Base-by-base conservation (phyloP, 92 coral and sea anemone species). In the Phenganax marumi region DNA sequence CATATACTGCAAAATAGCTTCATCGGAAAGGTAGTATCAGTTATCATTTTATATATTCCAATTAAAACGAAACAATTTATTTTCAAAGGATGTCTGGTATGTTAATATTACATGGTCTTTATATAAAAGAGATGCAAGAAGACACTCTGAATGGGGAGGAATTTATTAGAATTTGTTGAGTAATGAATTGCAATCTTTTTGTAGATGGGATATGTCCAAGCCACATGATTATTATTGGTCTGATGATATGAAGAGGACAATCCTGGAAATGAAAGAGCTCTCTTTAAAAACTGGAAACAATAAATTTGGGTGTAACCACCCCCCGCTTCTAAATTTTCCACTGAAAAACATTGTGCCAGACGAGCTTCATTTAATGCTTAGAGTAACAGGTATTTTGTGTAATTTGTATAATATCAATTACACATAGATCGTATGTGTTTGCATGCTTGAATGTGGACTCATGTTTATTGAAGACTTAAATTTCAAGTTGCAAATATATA, bases 201-300 rank as follows among this genome's bases (percentile, higher is more conserved):
- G 88, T 69, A 86, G 89, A 8, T 71, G 89, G 89, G 89, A 86
- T 82, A 73, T 83, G 79, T 61, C 89, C 17, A 86, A 81, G 70
- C 76, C 89, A 79, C 68, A 72, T 52, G 60, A 82, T 5, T 82
- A 8, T 56, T 86, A 82, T 85, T 63, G 83, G 82, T 61, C 12
- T 7, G 83, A 75, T 8, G 71, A 61, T 12, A 68, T 25, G 46
- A 73, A 18, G 47, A 68, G 85, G 46, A 68, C 73, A 1, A 69
- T 85, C 16, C 74, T 54, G 11, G 86, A 86, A 53, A 81, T 82
- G 72, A 75, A 24, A 52, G 50, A 74, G 8, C 72, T 82, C 7
- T 72, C 89, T 8, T 13, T 52, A 12, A 81, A 82, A 81, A 55
- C 82, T 70, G 75, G 75, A 10, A 51, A 61, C 17, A 75, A 79